These are phyloP conservation scores for Scophthalmus maximus DNA, from an alignment of 2,113 vertebrate species.

Conservation along the genomic window DNA sequence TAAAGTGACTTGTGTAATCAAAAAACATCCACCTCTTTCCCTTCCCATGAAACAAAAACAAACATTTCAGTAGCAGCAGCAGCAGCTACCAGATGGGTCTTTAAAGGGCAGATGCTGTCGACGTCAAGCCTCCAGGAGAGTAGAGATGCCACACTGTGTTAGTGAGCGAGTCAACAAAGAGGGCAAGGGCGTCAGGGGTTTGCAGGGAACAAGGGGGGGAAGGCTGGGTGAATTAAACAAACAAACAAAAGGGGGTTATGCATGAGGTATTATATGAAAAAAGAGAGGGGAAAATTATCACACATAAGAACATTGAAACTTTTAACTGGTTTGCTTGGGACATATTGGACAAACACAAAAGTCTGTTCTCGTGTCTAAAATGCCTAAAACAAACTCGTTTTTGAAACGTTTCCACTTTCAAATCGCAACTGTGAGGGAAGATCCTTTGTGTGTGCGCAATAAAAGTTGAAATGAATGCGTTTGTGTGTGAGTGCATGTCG, in stretches of 20 bases:
- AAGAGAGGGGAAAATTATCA: neutral
- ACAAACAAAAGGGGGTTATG: neutral
- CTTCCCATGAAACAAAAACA: neutral
- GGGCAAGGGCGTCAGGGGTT: conserved; percentile 40
- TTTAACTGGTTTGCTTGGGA: neutral
- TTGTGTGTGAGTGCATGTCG: neutral
- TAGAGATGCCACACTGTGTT: conserved; percentile 62
- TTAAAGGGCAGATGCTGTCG: conserved; percentile 57
- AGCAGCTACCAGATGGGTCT: conserved; percentile 61
- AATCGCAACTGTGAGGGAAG: conserved; percentile 37
- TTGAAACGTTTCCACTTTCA: too few species aligned
- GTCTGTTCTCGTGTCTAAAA: neutral
- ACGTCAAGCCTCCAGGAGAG: conserved; percentile 59
- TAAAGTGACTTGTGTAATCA: neutral
- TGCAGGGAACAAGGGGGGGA: conserved; percentile 20
- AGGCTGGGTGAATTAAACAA: conserved; percentile 4
- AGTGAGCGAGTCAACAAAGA: conserved; percentile 54
- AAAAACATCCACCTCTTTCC: conserved; percentile 10
- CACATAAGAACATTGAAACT: neutral
- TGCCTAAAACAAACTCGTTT: neutral
- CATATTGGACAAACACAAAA: neutral
- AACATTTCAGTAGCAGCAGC: conserved; percentile 13
- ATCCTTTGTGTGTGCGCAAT: conserved; percentile 14
- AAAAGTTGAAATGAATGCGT: neutral
- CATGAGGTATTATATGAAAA: neutral